Evolutionary conservation across 2,888 invertebrate species (phyloP).

Genomic region (Nezara viridula): DNA sequence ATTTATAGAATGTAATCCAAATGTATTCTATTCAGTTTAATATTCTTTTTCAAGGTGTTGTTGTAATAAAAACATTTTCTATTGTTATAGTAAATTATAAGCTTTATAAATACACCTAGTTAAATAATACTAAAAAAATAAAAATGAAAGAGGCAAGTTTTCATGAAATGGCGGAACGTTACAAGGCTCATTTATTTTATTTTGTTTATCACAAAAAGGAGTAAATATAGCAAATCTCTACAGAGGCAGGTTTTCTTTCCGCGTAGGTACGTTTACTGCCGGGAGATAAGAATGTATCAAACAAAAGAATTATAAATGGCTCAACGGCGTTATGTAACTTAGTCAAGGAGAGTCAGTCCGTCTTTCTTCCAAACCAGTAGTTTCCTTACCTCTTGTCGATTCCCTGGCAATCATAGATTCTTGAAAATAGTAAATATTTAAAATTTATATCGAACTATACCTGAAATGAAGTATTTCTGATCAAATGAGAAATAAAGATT

Average conservation of each 20-base stretch:
- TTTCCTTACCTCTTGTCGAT: neutral
- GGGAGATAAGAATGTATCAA: neutral
- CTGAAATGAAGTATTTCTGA: no score
- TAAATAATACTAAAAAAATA: no score
- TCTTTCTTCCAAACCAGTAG: neutral
- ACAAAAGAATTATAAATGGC: constrained; percentile 21
- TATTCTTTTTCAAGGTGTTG: no score
- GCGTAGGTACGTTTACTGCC: neutral
- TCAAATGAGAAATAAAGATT: no score
- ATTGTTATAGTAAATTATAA: no score
- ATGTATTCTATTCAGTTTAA: no score
- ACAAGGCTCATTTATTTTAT: neutral
- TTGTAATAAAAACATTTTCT: no score
- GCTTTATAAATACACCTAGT: no score
- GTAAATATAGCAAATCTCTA: neutral
- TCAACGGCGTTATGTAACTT: neutral
- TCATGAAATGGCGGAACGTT: neutral
- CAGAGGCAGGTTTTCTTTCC: neutral
- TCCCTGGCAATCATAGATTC: neutral
- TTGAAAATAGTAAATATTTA: neutral
- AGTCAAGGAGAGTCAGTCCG: neutral
- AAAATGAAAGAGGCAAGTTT: no score
- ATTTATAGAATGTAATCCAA: no score
- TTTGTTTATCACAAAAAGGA: neutral
- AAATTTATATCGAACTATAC: no score